These are phyloP conservation scores for Leucoraja ocellata DNA, from an alignment of 2,797 vertebrate genomes.

Conservation along the genomic window DNA sequence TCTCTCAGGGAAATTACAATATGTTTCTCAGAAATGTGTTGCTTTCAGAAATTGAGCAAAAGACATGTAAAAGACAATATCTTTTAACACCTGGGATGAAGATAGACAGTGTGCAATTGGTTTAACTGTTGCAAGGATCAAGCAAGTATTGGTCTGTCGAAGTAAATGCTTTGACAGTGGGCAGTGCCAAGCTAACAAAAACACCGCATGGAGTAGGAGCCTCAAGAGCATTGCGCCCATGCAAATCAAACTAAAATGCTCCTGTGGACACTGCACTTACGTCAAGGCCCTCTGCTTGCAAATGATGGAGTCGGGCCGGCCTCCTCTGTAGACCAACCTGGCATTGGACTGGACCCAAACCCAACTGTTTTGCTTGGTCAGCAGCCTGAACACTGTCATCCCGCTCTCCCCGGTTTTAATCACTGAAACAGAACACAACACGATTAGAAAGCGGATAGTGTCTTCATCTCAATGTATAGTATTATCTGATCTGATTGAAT, in stretches of 20 bases:
- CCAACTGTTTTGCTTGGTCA: slow-evolving; percentile 57
- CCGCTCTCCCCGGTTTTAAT: slow-evolving; percentile 68
- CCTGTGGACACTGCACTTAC: slow-evolving; percentile 50
- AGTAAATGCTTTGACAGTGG: background rate
- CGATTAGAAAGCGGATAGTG: background rate
- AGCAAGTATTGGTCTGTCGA: no score
- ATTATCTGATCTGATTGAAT: no score
- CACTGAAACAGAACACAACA: slow-evolving; percentile 50
- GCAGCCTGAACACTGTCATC: slow-evolving; percentile 61
- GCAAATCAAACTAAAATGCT: background rate
- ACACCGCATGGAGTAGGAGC: background rate
- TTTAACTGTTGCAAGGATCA: no score
- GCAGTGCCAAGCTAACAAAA: background rate
- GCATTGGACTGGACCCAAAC: slow-evolving; percentile 67
- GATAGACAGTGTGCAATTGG: no score
- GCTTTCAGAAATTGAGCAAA: no score
- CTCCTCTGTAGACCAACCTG: slow-evolving; percentile 60
- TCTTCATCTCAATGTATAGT: background rate
- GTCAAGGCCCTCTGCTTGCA: slow-evolving; percentile 59
- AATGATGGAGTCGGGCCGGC: slow-evolving; percentile 64
- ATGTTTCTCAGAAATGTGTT: no score
- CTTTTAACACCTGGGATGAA: no score
- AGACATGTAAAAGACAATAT: no score
- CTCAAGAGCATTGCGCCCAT: background rate
- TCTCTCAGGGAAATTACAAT: no score